Evolutionary conservation across 2,113 vertebrate species (phyloP).

Genomic region (Etheostoma spectabile): DNA sequence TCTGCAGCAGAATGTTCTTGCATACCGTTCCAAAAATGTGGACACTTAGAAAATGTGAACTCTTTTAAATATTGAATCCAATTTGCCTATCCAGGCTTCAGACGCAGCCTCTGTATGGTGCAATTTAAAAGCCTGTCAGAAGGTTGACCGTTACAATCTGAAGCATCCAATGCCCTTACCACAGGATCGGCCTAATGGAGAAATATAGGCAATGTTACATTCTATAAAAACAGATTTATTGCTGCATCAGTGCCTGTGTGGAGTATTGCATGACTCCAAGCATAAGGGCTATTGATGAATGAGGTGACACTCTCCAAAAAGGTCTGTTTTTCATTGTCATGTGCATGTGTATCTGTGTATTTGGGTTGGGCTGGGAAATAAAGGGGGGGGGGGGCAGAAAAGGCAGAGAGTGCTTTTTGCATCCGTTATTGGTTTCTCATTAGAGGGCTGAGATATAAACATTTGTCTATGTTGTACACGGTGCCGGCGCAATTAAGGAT

Average conservation of each 20-base stretch:
- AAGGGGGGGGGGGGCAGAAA: neutral
- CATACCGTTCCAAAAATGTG: neutral
- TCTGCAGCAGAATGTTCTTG: neutral
- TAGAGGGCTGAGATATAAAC: conserved; percentile 82
- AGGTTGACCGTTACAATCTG: conserved; percentile 53
- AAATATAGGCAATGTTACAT: conserved; percentile 85
- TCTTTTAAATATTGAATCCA: conserved; percentile 14
- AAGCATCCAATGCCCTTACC: conserved; percentile 48
- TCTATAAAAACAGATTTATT: conserved; percentile 76
- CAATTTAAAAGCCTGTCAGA: conserved; percentile 58
- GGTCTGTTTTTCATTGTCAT: conserved; percentile 69
- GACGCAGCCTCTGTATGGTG: conserved; percentile 4
- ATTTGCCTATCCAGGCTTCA: neutral
- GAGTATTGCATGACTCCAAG: conserved; percentile 62
- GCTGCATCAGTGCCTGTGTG: conserved; percentile 58
- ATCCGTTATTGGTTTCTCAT: conserved; percentile 84
- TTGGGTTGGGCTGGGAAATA: neutral
- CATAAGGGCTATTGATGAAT: conserved; percentile 73
- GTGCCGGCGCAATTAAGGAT: conserved; percentile 80
- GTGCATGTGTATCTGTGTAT: conserved; percentile 52
- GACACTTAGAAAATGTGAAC: neutral
- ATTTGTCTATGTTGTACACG: conserved; percentile 82
- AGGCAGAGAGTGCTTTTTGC: conserved; percentile 58
- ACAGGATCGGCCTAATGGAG: conserved; percentile 61
- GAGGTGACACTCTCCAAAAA: conserved; percentile 59